A percentile compares a stretch with the other conserved stretches of the same genome.
Evolutionary conservation across 1,140 invertebrate species (phyloP).

Genomic region (Apis florea): DNA sequence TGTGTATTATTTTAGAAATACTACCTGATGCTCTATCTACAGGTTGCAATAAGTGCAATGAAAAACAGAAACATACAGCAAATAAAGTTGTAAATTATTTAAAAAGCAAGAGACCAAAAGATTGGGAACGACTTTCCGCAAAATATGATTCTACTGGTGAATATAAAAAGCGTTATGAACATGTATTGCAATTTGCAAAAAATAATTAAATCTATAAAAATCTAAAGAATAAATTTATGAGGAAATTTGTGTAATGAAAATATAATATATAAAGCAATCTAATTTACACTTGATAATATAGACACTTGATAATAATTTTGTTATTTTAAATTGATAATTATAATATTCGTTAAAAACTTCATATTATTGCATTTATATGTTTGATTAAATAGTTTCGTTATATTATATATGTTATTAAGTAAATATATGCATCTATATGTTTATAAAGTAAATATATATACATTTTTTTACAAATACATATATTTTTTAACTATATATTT

Average conservation of each 20-base stretch:
- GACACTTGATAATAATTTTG: background rate
- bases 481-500: background rate
- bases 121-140: constrained; percentile 74
- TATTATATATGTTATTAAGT: background rate
- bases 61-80: constrained; percentile 74
- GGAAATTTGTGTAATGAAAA: constrained; percentile 10
- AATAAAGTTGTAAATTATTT: constrained; percentile 77
- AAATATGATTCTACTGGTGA: constrained; percentile 79
- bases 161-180: constrained; percentile 72
- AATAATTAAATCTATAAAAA: constrained; percentile 26
- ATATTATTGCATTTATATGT: constrained; percentile 6
- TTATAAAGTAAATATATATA: background rate
- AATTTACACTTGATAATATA: constrained; percentile 6
- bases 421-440: background rate
- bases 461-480: background rate
- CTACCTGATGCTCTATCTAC: constrained; percentile 76
- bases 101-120: constrained; percentile 69
- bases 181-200: constrained; percentile 17
- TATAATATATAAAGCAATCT: background rate
- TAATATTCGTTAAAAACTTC: background rate
- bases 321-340: background rate
- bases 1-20: constrained; percentile 68
- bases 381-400: background rate
- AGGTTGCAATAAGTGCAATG: constrained; percentile 76
- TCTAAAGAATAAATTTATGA: background rate